A percentile compares a stretch with the other conserved stretches of the same genome.
These are phyloP conservation scores for Apis florea DNA, from an alignment of 1,140 invertebrate species.

Conservation along the genomic window DNA sequence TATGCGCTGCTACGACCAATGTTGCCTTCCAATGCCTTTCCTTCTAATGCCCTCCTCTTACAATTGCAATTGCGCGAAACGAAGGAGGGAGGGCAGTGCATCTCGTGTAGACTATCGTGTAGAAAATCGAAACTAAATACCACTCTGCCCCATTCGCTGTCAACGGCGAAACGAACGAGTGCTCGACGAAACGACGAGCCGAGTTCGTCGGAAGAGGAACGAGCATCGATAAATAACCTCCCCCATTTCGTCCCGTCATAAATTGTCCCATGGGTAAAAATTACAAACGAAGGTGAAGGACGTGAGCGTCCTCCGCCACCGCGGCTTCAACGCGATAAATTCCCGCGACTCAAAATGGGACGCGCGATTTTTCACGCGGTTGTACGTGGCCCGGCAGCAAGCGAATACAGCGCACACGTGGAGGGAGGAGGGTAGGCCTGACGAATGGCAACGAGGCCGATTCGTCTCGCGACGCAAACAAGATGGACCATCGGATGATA, in stretches of 20 bases:
- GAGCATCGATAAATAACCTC: slow-evolving; percentile 10
- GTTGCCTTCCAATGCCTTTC: not conserved
- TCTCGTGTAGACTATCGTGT: not conserved
- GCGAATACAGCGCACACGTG: not conserved
- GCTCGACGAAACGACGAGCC: not conserved
- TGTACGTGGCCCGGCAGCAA: too few species aligned
- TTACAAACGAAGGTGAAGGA: slow-evolving; percentile 41
- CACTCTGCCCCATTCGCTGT: too few species aligned
- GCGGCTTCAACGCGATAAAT: slow-evolving; percentile 20
- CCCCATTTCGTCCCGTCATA: not conserved
- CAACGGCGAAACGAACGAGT: not conserved
- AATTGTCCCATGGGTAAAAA: slow-evolving; percentile 29
- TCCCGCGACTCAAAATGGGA: slow-evolving; percentile 27
- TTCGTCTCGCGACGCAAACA: not conserved
- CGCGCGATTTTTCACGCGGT: slow-evolving; percentile 28
- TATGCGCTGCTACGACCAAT: not conserved
- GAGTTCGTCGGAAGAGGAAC: not conserved
- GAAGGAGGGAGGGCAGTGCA: too few species aligned
- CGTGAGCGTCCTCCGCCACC: not conserved
- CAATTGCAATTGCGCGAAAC: not conserved
- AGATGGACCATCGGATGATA: not conserved
- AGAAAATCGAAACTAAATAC: slow-evolving; percentile 15
- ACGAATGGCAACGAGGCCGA: not conserved
- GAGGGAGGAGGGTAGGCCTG: not conserved
- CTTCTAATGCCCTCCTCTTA: not conserved